These are phyloP conservation scores for Hedya salicella DNA, from an alignment of 2,888 invertebrate species.

Conservation along the genomic window DNA sequence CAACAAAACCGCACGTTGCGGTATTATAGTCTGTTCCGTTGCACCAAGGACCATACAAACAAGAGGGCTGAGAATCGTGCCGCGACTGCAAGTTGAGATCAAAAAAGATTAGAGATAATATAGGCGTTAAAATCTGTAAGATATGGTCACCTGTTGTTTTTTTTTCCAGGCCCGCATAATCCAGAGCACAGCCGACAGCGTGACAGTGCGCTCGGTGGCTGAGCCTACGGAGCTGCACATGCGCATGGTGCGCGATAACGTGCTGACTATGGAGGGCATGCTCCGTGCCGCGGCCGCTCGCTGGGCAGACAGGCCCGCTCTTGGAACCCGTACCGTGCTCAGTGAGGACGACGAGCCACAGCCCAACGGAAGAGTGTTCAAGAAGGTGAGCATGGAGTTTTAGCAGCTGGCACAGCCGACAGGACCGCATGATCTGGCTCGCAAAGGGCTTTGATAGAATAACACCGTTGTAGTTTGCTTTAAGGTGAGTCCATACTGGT, in stretches of 20 bases:
- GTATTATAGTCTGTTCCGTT: no score
- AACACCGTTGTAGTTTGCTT: no score
- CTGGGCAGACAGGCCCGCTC: slow-evolving; percentile 90
- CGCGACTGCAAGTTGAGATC: no score
- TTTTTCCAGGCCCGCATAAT: slow-evolving; percentile 88
- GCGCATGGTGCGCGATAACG: slow-evolving; percentile 89
- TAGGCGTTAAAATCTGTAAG: no score
- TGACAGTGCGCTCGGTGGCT: slow-evolving; percentile 90
- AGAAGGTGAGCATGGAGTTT: slow-evolving; percentile 89
- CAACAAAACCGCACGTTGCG: no score
- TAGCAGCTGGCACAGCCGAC: no score
- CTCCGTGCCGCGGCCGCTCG: slow-evolving; percentile 91
- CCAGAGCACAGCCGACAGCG: slow-evolving; percentile 86
- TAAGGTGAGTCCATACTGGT: no score
- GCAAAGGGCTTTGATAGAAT: no score
- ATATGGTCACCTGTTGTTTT: background rate
- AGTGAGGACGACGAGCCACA: slow-evolving; percentile 98
- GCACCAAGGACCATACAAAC: no score
- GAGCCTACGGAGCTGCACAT: slow-evolving; percentile 89
- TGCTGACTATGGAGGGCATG: slow-evolving; percentile 93
- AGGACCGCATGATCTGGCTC: no score
- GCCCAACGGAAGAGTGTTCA: slow-evolving; percentile 97
- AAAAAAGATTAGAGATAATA: no score
- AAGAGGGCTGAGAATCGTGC: no score
- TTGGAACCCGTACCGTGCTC: slow-evolving; percentile 95